A percentile compares a stretch with the other conserved stretches of the same genome.
Evolutionary conservation across 2,113 vertebrate genomes (phyloP).

Genomic region (Pelecanus crispus): DNA sequence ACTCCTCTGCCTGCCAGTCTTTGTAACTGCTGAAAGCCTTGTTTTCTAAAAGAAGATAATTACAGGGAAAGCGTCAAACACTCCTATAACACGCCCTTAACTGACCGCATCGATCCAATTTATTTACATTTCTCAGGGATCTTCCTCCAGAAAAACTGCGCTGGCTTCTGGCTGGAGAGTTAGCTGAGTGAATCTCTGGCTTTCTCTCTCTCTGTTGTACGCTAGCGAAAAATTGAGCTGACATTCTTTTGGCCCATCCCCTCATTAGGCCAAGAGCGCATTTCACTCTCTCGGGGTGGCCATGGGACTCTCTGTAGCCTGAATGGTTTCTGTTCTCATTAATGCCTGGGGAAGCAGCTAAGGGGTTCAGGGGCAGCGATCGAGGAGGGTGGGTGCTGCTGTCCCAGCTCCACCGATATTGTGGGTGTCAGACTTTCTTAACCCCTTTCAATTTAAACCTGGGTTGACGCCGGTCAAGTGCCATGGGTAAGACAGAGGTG

Average conservation of each 20-base stretch:
- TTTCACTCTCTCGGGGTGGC: background rate
- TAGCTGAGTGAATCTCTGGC: background rate
- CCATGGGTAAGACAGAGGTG: background rate
- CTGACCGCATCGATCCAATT: background rate
- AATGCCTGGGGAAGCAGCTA: background rate
- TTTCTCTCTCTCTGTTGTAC: background rate
- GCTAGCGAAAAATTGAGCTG: background rate
- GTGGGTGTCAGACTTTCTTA: background rate
- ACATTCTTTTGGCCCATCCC: background rate
- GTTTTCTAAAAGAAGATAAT: background rate
- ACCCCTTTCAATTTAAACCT: background rate
- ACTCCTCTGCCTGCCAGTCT: background rate
- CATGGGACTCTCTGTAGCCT: background rate
- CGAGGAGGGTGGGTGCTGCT: background rate
- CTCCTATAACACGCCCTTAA: background rate
- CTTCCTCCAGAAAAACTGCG: background rate
- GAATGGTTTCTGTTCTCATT: background rate
- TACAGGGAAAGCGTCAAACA: background rate
- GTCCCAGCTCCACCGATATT: background rate
- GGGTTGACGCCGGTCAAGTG: accelerated
- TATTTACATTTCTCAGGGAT: background rate
- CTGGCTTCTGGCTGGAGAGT: background rate
- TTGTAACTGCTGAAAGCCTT: background rate
- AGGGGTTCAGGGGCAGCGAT: background rate
- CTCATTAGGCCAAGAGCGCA: background rate